Evolutionary conservation across 2,797 vertebrate species (phyloP).

Genomic region (Hoplostethus atlanticus): DNA sequence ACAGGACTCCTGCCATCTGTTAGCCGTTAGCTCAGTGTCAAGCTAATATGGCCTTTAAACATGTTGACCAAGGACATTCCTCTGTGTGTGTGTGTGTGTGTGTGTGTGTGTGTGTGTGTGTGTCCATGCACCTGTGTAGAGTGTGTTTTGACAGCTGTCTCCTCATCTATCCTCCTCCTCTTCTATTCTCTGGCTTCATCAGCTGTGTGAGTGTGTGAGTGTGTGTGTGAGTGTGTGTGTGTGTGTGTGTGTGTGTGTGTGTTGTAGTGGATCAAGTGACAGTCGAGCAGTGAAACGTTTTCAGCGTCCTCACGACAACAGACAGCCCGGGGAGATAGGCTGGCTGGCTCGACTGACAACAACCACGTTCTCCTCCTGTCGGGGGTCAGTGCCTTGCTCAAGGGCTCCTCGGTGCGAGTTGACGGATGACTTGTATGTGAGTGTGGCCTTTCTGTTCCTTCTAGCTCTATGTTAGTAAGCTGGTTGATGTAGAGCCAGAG

Average conservation of each 20-base stretch:
- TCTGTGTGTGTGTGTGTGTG: not conserved
- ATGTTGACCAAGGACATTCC: constrained; percentile 61
- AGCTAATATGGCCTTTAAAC: constrained; percentile 12
- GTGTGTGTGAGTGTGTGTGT: constrained; percentile 31
- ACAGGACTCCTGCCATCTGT: constrained; percentile 33
- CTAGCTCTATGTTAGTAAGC: too few relatives aligned
- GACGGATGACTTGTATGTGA: too few relatives aligned
- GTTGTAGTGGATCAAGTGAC: not conserved
- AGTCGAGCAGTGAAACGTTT: too few relatives aligned
- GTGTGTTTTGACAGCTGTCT: constrained; percentile 57
- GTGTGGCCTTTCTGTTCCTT: too few relatives aligned
- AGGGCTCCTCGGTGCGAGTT: too few relatives aligned
- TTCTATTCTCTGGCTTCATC: constrained; percentile 36
- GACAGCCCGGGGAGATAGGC: too few relatives aligned
- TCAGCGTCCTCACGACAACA: too few relatives aligned
- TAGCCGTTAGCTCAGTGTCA: constrained; percentile 46
- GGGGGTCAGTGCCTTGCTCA: too few relatives aligned
- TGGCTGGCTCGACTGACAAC: too few relatives aligned
- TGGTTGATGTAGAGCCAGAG: too few relatives aligned
- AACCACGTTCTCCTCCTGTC: too few relatives aligned
- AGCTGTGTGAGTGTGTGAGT: constrained; percentile 33
- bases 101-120: not conserved
- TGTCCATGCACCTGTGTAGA: constrained; percentile 7
- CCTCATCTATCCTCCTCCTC: not conserved
- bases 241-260: not conserved